phyloP scores from a whole-genome alignment of 2,888 invertebrate species.

The Drosophila maculinotata region DNA sequence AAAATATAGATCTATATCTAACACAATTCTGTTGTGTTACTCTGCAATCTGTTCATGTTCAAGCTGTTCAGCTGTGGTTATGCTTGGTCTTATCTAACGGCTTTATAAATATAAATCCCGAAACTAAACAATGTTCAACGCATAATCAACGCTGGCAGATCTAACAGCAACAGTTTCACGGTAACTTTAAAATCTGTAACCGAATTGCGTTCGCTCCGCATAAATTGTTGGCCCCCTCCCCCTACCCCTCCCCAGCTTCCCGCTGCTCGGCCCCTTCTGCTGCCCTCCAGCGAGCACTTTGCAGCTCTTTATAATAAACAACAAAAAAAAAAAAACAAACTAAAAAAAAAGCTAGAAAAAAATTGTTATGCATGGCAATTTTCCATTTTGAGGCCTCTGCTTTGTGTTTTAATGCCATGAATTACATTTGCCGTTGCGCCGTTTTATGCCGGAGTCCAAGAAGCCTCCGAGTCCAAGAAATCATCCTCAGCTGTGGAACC shows the following conservation, averaged over 20 bases:
- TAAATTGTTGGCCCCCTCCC: constrained; percentile 53
- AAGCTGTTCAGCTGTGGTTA: not conserved
- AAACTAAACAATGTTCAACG: constrained; percentile 53
- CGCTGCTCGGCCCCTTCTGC: not conserved
- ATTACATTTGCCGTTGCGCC: constrained; percentile 60
- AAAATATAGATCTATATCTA: too few species aligned
- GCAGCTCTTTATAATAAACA: constrained; percentile 71
- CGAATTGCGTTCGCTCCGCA: constrained; percentile 72
- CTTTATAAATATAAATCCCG: constrained; percentile 17
- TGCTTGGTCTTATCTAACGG: constrained; percentile 29
- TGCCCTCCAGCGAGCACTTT: constrained; percentile 55
- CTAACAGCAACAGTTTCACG: constrained; percentile 47
- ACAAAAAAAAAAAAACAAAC: constrained; percentile 21
- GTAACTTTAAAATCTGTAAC: constrained; percentile 53
- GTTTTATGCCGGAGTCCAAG: constrained; percentile 23
- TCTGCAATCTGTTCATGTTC: not conserved
- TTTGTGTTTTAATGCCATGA: constrained; percentile 72
- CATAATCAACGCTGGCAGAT: constrained; percentile 52
- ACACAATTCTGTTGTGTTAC: too few species aligned
- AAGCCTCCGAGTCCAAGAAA: constrained; percentile 37
- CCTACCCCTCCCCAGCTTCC: constrained; percentile 1
- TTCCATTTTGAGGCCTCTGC: constrained; percentile 79
- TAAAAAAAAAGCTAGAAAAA: constrained; percentile 34
- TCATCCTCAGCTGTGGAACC: constrained; percentile 37
- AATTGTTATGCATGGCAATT: constrained; percentile 82